Percentiles rank a stretch among this genome's conserved stretches.
Evolutionary conservation across 2,113 vertebrate genomes (phyloP).

Genomic region (Lasiurus borealis): DNA sequence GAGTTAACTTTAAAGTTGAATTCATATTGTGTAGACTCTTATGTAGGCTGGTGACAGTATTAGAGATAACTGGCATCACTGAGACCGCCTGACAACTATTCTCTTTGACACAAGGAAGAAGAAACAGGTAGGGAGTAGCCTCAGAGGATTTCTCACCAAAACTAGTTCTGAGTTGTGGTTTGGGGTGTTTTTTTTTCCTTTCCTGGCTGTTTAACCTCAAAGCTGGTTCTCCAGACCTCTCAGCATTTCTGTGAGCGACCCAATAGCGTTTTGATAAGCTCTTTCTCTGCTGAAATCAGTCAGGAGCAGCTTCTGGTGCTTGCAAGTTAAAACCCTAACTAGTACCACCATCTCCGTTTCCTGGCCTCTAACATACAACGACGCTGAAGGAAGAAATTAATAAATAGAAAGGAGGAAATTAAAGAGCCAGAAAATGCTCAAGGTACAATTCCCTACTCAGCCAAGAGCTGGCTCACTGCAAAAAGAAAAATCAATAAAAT

Average conservation of each 20-base stretch:
- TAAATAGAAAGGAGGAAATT: not conserved
- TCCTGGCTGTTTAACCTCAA: slow-evolving; percentile 81
- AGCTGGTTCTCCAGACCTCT: slow-evolving; percentile 56
- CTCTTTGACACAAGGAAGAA: not conserved
- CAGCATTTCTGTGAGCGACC: slow-evolving; percentile 37
- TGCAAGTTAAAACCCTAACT: slow-evolving; percentile 20
- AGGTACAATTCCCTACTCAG: not conserved
- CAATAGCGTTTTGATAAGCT: slow-evolving; percentile 44
- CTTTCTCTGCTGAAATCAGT: slow-evolving; percentile 8
- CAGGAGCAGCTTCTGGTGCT: not conserved
- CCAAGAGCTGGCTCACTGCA: not conserved
- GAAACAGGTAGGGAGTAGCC: not conserved
- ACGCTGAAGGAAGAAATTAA: not conserved
- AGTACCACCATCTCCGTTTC: not conserved
- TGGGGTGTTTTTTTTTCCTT: slow-evolving; percentile 76
- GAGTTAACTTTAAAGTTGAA: not conserved
- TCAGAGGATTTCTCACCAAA: slow-evolving; percentile 54
- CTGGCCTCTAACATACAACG: not conserved
- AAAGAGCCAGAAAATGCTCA: not conserved
- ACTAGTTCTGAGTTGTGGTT: slow-evolving; percentile 71
- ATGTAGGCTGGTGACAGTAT: not conserved
- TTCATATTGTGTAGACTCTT: not conserved
- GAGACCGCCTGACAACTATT: not conserved
- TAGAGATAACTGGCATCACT: not conserved
- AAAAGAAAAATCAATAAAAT: slow-evolving; percentile 24